Percentiles rank a stretch among this genome's conserved stretches.
Evolutionary conservation across 1,140 invertebrate species (phyloP).

Genomic region (Tetramorium alpestre): DNA sequence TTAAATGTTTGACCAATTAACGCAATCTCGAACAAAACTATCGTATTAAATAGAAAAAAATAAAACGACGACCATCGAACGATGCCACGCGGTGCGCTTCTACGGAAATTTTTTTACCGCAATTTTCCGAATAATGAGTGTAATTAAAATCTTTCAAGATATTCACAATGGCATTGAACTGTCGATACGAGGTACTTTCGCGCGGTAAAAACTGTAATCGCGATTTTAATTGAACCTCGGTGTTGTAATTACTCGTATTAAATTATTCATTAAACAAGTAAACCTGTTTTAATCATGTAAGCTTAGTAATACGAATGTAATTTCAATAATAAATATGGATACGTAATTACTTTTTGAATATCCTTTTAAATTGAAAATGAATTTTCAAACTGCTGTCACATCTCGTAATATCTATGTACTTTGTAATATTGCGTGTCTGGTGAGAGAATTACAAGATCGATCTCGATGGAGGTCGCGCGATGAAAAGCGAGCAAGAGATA

Average conservation of each 20-base stretch:
- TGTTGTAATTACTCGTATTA: neutral
- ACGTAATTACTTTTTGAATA: neutral
- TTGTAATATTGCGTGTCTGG: neutral
- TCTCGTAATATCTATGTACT: neutral
- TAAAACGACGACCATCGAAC: neutral
- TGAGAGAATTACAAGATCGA: neutral
- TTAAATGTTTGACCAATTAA: constrained; percentile 36
- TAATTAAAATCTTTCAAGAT: constrained; percentile 40
- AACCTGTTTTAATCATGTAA: constrained; percentile 9
- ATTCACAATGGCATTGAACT: neutral
- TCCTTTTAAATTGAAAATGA: neutral
- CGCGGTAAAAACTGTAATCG: constrained; percentile 1
- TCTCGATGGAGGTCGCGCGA: neutral
- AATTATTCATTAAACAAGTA: neutral
- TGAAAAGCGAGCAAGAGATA: constrained; percentile 7
- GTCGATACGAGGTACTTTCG: neutral
- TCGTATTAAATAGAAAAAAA: neutral
- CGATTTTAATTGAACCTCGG: neutral
- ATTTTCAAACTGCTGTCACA: neutral
- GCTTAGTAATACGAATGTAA: neutral
- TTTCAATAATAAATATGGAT: neutral
- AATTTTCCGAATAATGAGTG: constrained; percentile 2
- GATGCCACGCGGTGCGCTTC: no score
- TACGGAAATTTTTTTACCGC: neutral
- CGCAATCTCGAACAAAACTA: constrained; percentile 9